phyloP scores from a whole-genome alignment of 1,140 invertebrate species.

The Drosophila arawakana region DNA sequence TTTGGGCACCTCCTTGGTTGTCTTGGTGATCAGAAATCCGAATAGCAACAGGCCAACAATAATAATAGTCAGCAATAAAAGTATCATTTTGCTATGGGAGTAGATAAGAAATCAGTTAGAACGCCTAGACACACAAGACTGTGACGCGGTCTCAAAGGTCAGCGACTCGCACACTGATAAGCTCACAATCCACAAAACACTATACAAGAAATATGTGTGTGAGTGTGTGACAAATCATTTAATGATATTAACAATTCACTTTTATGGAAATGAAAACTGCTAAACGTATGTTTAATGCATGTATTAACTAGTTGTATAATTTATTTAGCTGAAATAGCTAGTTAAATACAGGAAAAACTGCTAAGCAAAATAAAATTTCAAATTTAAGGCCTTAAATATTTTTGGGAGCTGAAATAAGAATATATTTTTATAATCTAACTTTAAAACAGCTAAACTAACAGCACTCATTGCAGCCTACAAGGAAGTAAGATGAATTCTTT shows the following conservation, averaged over 20 bases:
- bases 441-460: too few relatives aligned
- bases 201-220: neutral
- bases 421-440: too few relatives aligned
- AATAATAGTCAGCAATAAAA: conserved; percentile 31
- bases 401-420: too few relatives aligned
- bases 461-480: too few relatives aligned
- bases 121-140: conserved; percentile 1
- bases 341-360: too few relatives aligned
- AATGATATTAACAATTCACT: neutral
- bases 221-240: neutral
- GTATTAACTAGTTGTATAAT: too few relatives aligned
- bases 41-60: conserved; percentile 55
- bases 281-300: too few relatives aligned
- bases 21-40: conserved; percentile 74
- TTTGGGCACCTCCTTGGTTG: conserved; percentile 80
- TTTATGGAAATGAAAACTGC: too few relatives aligned
- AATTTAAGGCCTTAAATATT: too few relatives aligned
- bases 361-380: too few relatives aligned
- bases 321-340: too few relatives aligned
- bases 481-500: too few relatives aligned
- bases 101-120: conserved; percentile 21
- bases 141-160: conserved; percentile 23
- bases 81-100: conserved; percentile 34
- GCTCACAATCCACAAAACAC: neutral
- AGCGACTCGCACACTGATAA: conserved; percentile 13